A percentile compares a stretch with the other conserved stretches of the same genome.
phyloP scores from a whole-genome alignment of 1,140 invertebrate genomes.

The Drosophila varians region DNA sequence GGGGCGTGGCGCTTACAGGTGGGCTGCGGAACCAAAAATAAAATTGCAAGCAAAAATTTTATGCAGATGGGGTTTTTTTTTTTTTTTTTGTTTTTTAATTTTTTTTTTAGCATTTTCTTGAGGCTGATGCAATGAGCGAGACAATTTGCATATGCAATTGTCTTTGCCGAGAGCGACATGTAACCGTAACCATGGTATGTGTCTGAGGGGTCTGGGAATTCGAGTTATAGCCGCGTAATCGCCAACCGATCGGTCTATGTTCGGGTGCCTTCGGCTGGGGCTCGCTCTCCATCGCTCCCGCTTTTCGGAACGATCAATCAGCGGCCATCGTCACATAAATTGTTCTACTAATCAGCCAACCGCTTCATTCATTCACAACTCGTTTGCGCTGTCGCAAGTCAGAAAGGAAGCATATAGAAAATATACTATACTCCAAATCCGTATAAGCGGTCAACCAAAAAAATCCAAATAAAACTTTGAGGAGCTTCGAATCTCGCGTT shows the following conservation, averaged over 20 bases:
- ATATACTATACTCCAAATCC: background rate
- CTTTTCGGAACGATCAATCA: slow-evolving; percentile 62
- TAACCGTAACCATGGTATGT: background rate
- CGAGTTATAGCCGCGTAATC: background rate
- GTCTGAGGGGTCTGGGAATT: background rate
- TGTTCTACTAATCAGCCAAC: slow-evolving; percentile 63
- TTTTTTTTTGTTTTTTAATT: background rate
- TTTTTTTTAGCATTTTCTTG: slow-evolving; percentile 25
- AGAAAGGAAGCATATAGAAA: slow-evolving; percentile 11
- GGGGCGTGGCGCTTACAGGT: slow-evolving; percentile 31
- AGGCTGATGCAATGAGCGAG: slow-evolving; percentile 68
- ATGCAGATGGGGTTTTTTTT: slow-evolving; percentile 9
- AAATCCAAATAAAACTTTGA: background rate
- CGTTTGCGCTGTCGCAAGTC: slow-evolving; percentile 63
- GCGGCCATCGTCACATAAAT: slow-evolving; percentile 61
- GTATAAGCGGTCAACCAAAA: slow-evolving; percentile 3
- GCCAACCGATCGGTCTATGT: background rate
- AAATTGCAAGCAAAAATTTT: slow-evolving; percentile 38
- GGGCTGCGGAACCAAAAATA: slow-evolving; percentile 19
- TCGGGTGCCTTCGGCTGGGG: slow-evolving; percentile 4
- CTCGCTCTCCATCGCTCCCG: slow-evolving; percentile 8
- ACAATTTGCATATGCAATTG: slow-evolving; percentile 61
- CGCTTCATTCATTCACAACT: slow-evolving; percentile 79
- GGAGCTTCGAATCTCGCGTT: slow-evolving; percentile 16
- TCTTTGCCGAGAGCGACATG: slow-evolving; percentile 29